Percentiles rank a stretch among this genome's conserved stretches.
These are phyloP conservation scores for Orthosia gothica DNA, from an alignment of 2,888 invertebrate genomes.

Conservation along the genomic window DNA sequence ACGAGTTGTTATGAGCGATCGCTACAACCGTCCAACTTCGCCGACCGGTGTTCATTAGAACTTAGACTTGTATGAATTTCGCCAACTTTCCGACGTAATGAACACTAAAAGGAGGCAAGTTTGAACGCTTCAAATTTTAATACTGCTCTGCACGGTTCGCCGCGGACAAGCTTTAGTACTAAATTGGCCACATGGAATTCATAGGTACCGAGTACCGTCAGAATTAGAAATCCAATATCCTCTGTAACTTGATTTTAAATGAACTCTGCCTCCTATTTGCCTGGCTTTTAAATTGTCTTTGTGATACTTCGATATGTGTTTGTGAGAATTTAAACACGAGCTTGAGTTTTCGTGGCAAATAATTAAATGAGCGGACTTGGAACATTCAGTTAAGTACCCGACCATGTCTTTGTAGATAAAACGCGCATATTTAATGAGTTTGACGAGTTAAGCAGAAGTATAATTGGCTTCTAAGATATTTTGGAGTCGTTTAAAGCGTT, in stretches of 20 bases:
- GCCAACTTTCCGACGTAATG: constrained; percentile 89
- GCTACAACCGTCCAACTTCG: constrained; percentile 82
- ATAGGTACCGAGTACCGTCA: constrained; percentile 77
- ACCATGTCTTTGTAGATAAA: constrained; percentile 27
- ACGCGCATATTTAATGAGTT: constrained; percentile 13
- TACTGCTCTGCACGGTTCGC: constrained; percentile 78
- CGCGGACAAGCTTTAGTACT: constrained; percentile 82
- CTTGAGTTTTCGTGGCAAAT: constrained; percentile 38
- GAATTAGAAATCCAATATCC: constrained; percentile 89
- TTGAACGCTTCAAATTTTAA: constrained; percentile 90
- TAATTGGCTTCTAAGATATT: constrained; percentile 15
- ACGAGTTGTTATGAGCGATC: constrained; percentile 76
- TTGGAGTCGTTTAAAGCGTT: background rate
- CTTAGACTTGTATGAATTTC: constrained; percentile 90
- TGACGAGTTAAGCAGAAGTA: constrained; percentile 3
- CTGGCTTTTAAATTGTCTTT: constrained; percentile 84
- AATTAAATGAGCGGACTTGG: constrained; percentile 35
- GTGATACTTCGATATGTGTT: constrained; percentile 63
- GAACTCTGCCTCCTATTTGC: constrained; percentile 81
- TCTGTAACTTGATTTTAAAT: constrained; percentile 83
- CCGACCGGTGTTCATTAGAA: constrained; percentile 90
- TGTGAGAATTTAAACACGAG: constrained; percentile 51
- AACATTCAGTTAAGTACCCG: constrained; percentile 14
- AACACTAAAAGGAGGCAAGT: constrained; percentile 90
- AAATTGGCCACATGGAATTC: constrained; percentile 83